Evolutionary conservation across 2,797 vertebrate species (phyloP).

Genomic region (Leucoraja ocellata): DNA sequence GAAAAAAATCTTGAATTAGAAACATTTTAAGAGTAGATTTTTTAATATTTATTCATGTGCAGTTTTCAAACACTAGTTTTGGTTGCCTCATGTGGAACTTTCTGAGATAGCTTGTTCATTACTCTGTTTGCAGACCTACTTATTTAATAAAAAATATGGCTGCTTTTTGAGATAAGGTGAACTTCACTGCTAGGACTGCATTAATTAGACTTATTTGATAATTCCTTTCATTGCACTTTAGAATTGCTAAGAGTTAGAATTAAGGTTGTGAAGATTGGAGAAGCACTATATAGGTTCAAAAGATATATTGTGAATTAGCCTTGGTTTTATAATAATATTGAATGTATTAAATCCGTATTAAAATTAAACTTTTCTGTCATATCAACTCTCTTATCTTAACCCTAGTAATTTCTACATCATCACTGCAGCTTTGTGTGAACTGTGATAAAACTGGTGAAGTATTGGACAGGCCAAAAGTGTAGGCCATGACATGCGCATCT

Average conservation of each 20-base stretch:
- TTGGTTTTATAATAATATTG: not conserved
- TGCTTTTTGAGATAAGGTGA: conserved; percentile 18
- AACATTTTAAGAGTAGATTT: not conserved
- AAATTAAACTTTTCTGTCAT: not conserved
- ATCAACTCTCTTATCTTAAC: not conserved
- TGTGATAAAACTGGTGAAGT: not conserved
- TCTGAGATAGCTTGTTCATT: not conserved
- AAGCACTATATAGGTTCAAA: not conserved
- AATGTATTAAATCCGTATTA: not conserved
- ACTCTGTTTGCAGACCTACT: not conserved
- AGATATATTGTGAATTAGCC: not conserved
- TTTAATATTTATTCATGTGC: not conserved
- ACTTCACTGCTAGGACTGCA: not conserved
- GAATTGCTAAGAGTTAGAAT: not conserved
- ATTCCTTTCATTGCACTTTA: not conserved
- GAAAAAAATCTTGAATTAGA: not conserved
- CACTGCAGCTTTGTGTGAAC: not conserved
- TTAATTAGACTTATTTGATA: not conserved
- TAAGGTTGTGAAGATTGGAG: not conserved
- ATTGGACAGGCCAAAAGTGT: not conserved
- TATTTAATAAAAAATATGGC: not conserved
- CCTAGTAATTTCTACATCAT: not conserved
- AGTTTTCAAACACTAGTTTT: not conserved
- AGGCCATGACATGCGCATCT: not conserved
- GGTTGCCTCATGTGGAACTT: not conserved